These are phyloP conservation scores for Tinamus major DNA, from an alignment of 2,797 vertebrate genomes.

Conservation along the genomic window DNA sequence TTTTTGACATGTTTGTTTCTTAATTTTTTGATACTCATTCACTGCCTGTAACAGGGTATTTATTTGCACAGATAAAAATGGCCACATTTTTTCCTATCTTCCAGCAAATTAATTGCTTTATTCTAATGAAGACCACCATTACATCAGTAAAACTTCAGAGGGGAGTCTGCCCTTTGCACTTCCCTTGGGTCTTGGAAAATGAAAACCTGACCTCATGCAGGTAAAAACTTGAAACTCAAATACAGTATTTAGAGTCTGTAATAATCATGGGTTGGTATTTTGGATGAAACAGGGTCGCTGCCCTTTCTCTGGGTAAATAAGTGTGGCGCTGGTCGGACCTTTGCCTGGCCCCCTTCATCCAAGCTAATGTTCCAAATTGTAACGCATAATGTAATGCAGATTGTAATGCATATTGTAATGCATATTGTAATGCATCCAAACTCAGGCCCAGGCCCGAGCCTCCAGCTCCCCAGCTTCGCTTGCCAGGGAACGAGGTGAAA, in stretches of 20 bases:
- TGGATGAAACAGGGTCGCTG: not conserved
- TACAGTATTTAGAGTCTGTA: not conserved
- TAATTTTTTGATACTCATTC: not conserved
- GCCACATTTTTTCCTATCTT: not conserved
- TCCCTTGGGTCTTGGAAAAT: not conserved
- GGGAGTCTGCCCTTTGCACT: not conserved
- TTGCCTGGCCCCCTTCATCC: not conserved
- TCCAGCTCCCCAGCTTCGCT: not conserved
- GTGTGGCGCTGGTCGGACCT: not conserved
- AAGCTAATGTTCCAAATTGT: not conserved
- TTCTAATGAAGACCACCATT: not conserved
- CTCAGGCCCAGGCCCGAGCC: no score
- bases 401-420: no score
- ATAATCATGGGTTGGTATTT: not conserved
- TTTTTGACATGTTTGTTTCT: fast-evolving
- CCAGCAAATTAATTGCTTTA: not conserved
- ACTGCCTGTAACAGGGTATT: not conserved
- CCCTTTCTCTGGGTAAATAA: not conserved
- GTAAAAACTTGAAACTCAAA: not conserved
- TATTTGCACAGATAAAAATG: not conserved
- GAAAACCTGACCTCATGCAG: not conserved
- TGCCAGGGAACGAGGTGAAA: not conserved
- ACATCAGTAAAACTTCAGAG: not conserved
- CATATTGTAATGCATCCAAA: no score
- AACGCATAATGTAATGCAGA: no score